A percentile compares a stretch with the other conserved stretches of the same genome.
phyloP scores from a whole-genome alignment of 2,888 invertebrate species.

The Coleophora deauratella region DNA sequence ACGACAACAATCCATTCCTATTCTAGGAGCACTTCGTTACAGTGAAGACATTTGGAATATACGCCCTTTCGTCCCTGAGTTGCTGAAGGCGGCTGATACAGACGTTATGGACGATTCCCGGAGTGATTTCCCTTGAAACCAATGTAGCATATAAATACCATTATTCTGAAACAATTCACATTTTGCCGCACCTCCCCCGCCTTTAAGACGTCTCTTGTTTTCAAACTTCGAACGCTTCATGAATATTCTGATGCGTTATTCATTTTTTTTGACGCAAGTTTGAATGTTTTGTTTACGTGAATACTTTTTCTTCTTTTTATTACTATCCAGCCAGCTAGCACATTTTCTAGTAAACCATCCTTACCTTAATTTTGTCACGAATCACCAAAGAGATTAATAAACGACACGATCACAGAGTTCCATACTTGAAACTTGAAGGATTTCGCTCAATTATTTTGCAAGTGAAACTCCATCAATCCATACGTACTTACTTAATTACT shows the following conservation, averaged over 20 bases:
- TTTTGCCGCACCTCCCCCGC: slow-evolving; percentile 34
- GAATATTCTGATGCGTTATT: slow-evolving; percentile 28
- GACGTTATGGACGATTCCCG: slow-evolving; percentile 59
- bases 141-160: slow-evolving; percentile 73
- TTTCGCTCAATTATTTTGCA: slow-evolving; percentile 16
- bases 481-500: slow-evolving; percentile 67
- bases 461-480: slow-evolving; percentile 33
- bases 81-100: slow-evolving; percentile 22
- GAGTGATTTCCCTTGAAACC: slow-evolving; percentile 74
- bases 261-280: slow-evolving; percentile 3
- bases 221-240: slow-evolving; percentile 40
- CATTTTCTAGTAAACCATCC: too few species aligned
- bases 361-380: too few species aligned
- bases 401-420: background rate
- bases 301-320: too few species aligned
- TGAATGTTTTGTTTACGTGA: background rate
- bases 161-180: slow-evolving; percentile 69
- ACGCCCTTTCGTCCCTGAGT: slow-evolving; percentile 9
- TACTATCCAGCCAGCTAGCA: too few species aligned
- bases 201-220: slow-evolving; percentile 31
- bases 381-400: too few species aligned
- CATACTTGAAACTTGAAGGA: background rate
- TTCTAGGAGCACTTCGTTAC: slow-evolving; percentile 12
- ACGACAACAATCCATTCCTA: too few species aligned
- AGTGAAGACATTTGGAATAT: slow-evolving; percentile 25